A percentile compares a stretch with the other conserved stretches of the same genome.
Conservation (phyloP, 2,888 invertebrate species). For the Himalopsyche japonica region DNA sequence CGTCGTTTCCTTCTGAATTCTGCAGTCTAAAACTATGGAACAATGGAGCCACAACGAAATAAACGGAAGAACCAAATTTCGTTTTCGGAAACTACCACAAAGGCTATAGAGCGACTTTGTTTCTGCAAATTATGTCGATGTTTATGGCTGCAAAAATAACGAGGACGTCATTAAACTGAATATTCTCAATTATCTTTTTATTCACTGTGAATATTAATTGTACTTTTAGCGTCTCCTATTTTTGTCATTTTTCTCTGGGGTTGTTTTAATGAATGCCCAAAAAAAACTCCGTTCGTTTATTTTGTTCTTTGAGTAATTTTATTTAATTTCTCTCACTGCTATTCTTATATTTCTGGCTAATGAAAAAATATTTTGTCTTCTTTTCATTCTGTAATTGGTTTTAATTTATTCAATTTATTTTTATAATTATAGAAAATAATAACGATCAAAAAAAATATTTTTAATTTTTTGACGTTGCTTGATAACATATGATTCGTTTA, state of each 20-base stretch:
- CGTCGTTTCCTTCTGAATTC: slow-evolving; percentile 28
- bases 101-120: neutral
- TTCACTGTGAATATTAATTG: neutral
- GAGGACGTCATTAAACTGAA: neutral
- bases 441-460: no score
- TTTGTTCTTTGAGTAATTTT: neutral
- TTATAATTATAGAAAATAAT: no score
- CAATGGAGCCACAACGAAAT: slow-evolving; percentile 25
- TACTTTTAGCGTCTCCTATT: neutral
- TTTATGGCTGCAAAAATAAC: neutral
- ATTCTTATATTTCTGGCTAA: neutral
- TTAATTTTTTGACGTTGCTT: no score
- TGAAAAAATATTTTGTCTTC: neutral
- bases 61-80: slow-evolving; percentile 13
- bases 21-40: slow-evolving; percentile 29
- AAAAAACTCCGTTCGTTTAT: neutral
- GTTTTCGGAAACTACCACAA: neutral
- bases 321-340: neutral
- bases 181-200: neutral
- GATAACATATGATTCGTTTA: no score
- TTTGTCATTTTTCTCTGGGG: neutral
- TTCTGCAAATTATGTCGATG: neutral
- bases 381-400: no score
- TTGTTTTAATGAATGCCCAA: neutral
- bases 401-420: no score